Percentiles rank a stretch among this genome's conserved stretches.
Evolutionary conservation across 2,888 invertebrate species (phyloP).

Genomic region (Idaea aversata): DNA sequence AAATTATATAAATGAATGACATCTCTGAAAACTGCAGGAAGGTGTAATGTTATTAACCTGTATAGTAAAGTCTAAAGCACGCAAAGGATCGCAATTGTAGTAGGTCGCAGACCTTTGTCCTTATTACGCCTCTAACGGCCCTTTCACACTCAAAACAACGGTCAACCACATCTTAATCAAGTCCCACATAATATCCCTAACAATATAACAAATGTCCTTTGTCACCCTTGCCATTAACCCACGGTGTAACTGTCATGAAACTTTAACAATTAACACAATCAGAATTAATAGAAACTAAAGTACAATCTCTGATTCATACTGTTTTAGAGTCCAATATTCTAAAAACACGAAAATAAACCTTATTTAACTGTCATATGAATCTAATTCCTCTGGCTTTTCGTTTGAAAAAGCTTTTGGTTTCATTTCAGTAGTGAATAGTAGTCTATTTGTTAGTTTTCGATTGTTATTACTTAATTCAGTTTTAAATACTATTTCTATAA

Average conservation of each 20-base stretch:
- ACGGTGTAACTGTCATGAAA: conserved; percentile 65
- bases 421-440: neutral
- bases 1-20: too few relatives aligned
- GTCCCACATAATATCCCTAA: conserved; percentile 42
- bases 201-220: conserved; percentile 66
- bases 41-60: too few relatives aligned
- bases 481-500: neutral
- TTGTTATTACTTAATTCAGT: neutral
- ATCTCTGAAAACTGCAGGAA: too few relatives aligned
- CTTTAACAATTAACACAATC: conserved; percentile 69
- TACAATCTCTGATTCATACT: conserved; percentile 68
- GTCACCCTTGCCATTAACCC: conserved; percentile 67
- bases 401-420: neutral
- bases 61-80: too few relatives aligned
- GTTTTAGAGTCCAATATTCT: conserved; percentile 67
- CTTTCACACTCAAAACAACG: conserved; percentile 22
- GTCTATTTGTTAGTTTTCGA: neutral
- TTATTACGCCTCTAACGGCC: neutral
- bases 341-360: conserved; percentile 32
- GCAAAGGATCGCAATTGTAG: neutral
- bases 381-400: neutral
- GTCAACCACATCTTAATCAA: conserved; percentile 48
- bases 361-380: neutral
- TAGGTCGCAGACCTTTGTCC: neutral
- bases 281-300: conserved; percentile 72